Base-by-base conservation (phyloP, 2,888 invertebrate species). In the Chironomus riparius region DNA sequence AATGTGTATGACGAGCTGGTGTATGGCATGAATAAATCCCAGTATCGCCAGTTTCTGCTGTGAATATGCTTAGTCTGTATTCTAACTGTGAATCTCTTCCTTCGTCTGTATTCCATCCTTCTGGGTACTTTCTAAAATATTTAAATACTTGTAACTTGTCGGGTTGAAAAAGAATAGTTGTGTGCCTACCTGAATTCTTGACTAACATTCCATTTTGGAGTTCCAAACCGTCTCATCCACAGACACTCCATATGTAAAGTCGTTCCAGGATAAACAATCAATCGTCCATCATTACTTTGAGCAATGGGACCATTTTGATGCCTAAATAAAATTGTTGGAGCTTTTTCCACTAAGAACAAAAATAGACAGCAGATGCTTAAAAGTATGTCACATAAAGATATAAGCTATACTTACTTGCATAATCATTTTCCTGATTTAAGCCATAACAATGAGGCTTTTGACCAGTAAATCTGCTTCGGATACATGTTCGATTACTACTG, bases 171-270 rank as follows among this genome's bases (percentile, higher is more conserved):
- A 48, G 61, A 47, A 61, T 78, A 77, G 78, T 80, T 79, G 2
- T 2, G 78, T 82, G 81, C 89, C 82, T 88, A 73, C 72, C 12
- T 62, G 6, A 24, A 87, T 79, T 87, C 86, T 79, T 89, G 90
- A 70, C 90, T 91, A 79, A 90, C 87, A 77, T 90, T 91, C 94
- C 94, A 94, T 82, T 91, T 92, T 0, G 94, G 94, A 80, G 91
- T 90, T 0, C 94, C 94, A 81, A 93, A 93, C 77, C 93, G 86
- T 77, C 93, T 85, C 85, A 93, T 92, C 93, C 94, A 94, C 10
- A 94, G 86, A 79, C 94, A 94, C 82, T 94, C 94, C 91, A 94
- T 92, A 81, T 94, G 94, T 47, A 94, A 85, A 15, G 91, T 90
- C 0, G 93, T 92, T 0, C 94, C 94, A 0, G 94, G 94, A 83